Conservation (phyloP, 2,113 vertebrate genomes). For the Phasianus colchicus region DNA sequence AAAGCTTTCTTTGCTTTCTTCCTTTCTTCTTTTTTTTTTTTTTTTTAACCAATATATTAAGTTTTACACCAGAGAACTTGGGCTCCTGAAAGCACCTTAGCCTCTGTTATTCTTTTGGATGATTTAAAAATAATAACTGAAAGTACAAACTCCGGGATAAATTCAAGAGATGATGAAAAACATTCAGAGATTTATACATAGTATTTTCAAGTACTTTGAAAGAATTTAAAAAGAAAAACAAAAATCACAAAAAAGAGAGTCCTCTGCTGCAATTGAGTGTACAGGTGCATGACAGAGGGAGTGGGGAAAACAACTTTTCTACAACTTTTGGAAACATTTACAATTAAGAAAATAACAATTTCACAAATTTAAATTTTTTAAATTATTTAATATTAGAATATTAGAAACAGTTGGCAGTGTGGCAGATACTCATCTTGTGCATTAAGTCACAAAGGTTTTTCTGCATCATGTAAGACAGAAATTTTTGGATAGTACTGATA, state of each 20-base stretch:
- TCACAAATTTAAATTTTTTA: background rate
- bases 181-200: background rate
- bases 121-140: background rate
- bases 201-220: background rate
- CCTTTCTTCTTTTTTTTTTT: too few species aligned
- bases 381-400: background rate
- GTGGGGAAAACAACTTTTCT: background rate
- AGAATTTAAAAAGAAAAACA: background rate
- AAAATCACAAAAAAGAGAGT: background rate
- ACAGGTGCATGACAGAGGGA: accelerated
- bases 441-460: background rate
- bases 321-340: background rate
- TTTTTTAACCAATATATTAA: background rate
- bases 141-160: background rate
- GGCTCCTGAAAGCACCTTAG: background rate
- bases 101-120: background rate
- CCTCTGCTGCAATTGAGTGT: background rate
- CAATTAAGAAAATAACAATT: background rate
- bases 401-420: background rate
- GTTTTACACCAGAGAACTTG: background rate
- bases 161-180: background rate
- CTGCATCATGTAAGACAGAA: background rate
- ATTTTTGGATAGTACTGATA: background rate
- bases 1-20: too few species aligned
- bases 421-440: background rate